A percentile compares a stretch with the other conserved stretches of the same genome.
Evolutionary conservation across 2,888 invertebrate genomes (phyloP).

Genomic region (Zeuzera pyrina): DNA sequence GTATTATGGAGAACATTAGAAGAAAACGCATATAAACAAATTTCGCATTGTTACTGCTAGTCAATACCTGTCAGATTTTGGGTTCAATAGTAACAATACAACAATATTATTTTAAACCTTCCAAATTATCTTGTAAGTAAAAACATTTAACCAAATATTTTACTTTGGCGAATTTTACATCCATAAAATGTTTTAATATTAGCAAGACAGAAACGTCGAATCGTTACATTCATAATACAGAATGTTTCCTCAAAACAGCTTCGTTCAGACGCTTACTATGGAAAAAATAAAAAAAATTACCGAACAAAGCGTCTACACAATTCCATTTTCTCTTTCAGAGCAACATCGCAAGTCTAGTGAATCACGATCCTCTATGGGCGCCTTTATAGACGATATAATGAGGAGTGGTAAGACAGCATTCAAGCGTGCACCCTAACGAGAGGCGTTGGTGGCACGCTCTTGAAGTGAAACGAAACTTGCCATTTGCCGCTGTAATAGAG

Average conservation of each 20-base stretch:
- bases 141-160: no score
- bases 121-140: no score
- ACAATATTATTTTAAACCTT: no score
- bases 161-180: no score
- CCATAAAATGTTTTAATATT: no score
- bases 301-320: constrained; percentile 65
- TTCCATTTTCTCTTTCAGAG: constrained; percentile 68
- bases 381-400: constrained; percentile 73
- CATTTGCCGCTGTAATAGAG: constrained; percentile 50
- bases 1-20: no score
- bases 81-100: no score
- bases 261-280: constrained; percentile 26
- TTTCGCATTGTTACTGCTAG: no score
- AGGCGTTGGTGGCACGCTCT: constrained; percentile 65
- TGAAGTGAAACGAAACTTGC: constrained; percentile 65
- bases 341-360: constrained; percentile 63
- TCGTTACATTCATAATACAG: constrained; percentile 40
- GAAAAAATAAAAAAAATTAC: constrained; percentile 42
- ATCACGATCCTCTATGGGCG: constrained; percentile 61
- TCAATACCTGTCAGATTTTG: no score
- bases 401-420: constrained; percentile 67
- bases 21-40: no score
- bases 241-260: constrained; percentile 42
- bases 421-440: constrained; percentile 61
- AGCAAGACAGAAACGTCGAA: constrained; percentile 34